A percentile compares a stretch with the other conserved stretches of the same genome.
Evolutionary conservation across 2,797 vertebrate genomes (phyloP).

Genomic region (Mormyrops boulengeri): DNA sequence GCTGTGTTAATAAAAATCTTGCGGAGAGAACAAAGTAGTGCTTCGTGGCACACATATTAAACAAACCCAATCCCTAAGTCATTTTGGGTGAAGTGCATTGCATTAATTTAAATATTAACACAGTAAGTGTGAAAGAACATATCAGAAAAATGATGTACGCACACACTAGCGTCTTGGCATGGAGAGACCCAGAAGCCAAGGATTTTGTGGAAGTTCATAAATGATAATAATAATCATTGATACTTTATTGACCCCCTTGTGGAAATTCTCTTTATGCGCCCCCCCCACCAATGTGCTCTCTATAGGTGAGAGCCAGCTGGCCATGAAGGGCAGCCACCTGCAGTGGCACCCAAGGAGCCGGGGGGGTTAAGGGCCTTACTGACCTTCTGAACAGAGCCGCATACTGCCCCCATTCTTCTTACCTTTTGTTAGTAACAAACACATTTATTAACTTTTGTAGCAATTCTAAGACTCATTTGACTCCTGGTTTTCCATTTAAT

Average conservation of each 20-base stretch:
- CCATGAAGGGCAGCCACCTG: background rate
- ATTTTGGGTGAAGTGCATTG: background rate
- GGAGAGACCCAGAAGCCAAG: background rate
- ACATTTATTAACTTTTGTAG: background rate
- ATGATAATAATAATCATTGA: background rate
- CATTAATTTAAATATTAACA: background rate
- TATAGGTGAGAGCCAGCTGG: background rate
- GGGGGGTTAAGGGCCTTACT: background rate
- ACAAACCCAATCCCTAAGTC: background rate
- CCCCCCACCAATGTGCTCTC: background rate
- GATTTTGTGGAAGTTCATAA: background rate
- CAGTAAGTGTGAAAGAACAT: background rate
- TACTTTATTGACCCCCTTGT: background rate
- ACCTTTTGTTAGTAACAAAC: background rate
- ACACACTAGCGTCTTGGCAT: background rate
- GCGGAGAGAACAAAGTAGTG: background rate
- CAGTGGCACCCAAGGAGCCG: background rate
- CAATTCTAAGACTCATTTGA: background rate
- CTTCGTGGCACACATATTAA: background rate
- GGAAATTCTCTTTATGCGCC: background rate
- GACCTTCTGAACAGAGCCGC: background rate
- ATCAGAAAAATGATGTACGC: background rate
- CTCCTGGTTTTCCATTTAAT: background rate
- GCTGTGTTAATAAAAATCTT: background rate
- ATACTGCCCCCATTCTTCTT: background rate